Evolutionary conservation across 2,888 invertebrate genomes (phyloP).

Genomic region (Pomacea canaliculata): DNA sequence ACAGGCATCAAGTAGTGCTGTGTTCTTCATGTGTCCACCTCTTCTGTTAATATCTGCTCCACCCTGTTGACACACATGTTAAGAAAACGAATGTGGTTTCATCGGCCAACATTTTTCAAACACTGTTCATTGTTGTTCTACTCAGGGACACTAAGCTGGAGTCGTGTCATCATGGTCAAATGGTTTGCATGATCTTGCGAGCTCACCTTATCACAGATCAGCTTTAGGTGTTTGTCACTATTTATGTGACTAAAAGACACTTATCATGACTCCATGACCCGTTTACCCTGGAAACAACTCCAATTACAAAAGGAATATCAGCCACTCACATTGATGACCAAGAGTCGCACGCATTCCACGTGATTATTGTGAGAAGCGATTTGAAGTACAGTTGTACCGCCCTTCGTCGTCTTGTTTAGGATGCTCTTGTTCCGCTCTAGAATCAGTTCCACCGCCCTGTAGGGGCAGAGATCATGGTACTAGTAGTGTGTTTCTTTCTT

Average conservation of each 20-base stretch:
- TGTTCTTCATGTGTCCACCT: background rate
- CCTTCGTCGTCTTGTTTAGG: background rate
- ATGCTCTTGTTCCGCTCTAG: background rate
- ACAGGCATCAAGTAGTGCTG: background rate
- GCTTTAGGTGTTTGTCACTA: no score
- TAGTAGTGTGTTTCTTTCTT: no score
- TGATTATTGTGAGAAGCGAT: background rate
- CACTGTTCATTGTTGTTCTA: no score
- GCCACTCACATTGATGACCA: conserved; percentile 3
- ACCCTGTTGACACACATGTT: background rate
- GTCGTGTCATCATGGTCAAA: no score
- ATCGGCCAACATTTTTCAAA: no score
- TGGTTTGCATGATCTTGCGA: no score
- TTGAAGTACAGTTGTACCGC: background rate
- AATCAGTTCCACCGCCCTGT: background rate
- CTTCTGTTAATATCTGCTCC: background rate
- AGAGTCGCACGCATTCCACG: background rate
- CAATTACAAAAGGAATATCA: background rate
- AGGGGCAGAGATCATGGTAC: background rate
- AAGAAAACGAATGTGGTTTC: no score
- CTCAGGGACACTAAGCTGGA: no score
- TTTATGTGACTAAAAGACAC: no score
- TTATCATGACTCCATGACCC: no score
- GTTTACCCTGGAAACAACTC: no score
- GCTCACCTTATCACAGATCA: no score